A percentile compares a stretch with the other conserved stretches of the same genome.
phyloP scores from a whole-genome alignment of 2,113 vertebrate genomes.

The Nettapus auritus region DNA sequence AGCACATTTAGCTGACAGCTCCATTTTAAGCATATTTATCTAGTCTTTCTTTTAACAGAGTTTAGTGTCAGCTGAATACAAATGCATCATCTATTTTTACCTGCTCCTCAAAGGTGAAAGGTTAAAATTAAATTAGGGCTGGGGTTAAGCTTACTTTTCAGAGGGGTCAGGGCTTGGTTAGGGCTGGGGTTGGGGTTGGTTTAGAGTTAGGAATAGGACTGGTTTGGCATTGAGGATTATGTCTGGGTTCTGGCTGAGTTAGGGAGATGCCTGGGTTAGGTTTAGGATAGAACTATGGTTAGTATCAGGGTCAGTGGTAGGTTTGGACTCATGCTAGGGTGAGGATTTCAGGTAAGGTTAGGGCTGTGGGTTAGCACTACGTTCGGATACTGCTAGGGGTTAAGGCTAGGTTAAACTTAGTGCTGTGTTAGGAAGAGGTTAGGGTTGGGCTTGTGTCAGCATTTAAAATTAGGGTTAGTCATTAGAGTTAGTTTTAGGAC shows the following conservation, averaged over 20 bases:
- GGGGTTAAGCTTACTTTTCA: not conserved
- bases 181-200: not conserved
- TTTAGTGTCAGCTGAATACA: not conserved
- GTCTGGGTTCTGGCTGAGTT: not conserved
- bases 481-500: not conserved
- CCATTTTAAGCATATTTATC: not conserved
- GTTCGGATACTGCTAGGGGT: too few relatives aligned
- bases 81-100: not conserved
- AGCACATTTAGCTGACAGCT: not conserved
- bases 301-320: not conserved
- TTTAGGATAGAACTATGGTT: not conserved
- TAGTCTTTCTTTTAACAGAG: not conserved
- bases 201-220: not conserved
- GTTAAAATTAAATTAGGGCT: not conserved
- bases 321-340: not conserved
- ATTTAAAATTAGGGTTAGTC: too few relatives aligned
- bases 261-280: not conserved
- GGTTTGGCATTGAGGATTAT: not conserved
- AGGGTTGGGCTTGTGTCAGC: too few relatives aligned
- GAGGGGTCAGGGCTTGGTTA: not conserved
- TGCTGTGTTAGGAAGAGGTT: not conserved
- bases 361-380: not conserved
- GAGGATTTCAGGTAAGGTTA: not conserved
- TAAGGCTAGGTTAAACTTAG: not conserved
- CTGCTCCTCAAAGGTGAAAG: not conserved